Evolutionary conservation across 53 echinoderm and acorn worm genomes (phyloP), one percentile per base, ranked within the genome.

Genomic region (Stichopus horrens): DNA sequence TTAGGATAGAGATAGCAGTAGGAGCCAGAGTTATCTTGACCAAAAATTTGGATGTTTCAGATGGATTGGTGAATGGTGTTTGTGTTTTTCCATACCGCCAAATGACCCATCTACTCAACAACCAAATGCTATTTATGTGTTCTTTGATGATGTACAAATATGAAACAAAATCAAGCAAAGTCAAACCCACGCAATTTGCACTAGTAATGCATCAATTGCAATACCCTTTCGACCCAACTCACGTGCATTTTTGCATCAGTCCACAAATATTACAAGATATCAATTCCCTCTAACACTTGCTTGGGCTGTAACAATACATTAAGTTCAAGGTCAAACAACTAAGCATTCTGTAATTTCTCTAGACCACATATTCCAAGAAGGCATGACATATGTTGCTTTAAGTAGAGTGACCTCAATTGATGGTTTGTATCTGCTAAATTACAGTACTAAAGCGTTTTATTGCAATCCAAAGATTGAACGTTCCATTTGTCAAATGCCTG

Each of bases 51-150:
- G 89, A 89, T 83, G 89, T 89, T 9, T 14, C 63, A 20, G 89
- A 89, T 89, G 89, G 89, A 7, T 53, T 89, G 73, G 58, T 58
- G 21, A 89, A 89, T 89, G 89, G 73, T 54, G 83, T 89, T 21
- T 60, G 67, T 79, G 89, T n/a, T 83, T 21, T 5, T 52, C 54
- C 10, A 77, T 88, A 58, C 20, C 52, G 13, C 21, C 57, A 5
- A 79, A 88, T 60, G 37, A 37, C 37, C 52, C 10, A 37, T 16
- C 5, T 52, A 73, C 83, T 16, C 52, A 88, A 56, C 56, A 67
- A 19, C 89, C 83, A 89, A 52, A 80, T 53, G 58, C 58, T 66
- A 73, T 83, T 21, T 83, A 57, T 23, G 54, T 89, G 6, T 18
- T 37, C 8, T 89, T 83, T 89, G 74, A 89, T 67, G 79, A 66